Conservation (phyloP, 1,140 invertebrate species). For the Onthophagus taurus region DNA sequence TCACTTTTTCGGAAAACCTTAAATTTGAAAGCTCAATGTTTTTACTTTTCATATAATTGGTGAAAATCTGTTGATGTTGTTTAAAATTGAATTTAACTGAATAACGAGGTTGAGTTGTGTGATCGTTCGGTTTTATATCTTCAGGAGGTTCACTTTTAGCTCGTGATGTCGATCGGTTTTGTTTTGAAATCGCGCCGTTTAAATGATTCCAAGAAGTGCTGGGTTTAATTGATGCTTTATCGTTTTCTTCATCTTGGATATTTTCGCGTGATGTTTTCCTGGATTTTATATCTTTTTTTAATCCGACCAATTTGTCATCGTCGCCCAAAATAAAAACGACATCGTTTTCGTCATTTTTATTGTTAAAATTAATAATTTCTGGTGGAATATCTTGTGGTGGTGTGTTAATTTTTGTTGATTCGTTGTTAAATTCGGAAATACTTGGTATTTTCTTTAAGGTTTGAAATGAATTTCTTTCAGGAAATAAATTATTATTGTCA, state of each 20-base stretch:
- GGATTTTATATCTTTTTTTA: conserved; percentile 38
- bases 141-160: conserved; percentile 32
- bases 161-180: conserved; percentile 12
- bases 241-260: neutral
- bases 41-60: conserved; percentile 62
- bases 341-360: conserved; percentile 28
- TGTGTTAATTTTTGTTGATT: too few relatives aligned
- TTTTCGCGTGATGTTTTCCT: neutral
- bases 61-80: conserved; percentile 57
- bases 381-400: too few relatives aligned
- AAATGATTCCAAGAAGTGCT: conserved; percentile 24
- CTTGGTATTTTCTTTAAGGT: too few relatives aligned
- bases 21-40: conserved; percentile 55
- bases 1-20: conserved; percentile 49
- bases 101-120: conserved; percentile 35
- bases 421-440: too few relatives aligned
- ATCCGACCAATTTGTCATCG: conserved; percentile 52
- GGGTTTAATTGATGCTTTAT: conserved; percentile 12
- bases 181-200: conserved; percentile 11
- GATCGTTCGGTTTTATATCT: conserved; percentile 15
- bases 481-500: too few relatives aligned
- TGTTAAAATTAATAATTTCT: too few relatives aligned
- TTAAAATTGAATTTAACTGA: conserved; percentile 60
- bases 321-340: conserved; percentile 72
- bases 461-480: too few relatives aligned